Percentiles rank a stretch among this genome's conserved stretches.
These are phyloP conservation scores for Ypsolopha sequella DNA, from an alignment of 2,888 invertebrate genomes.

Conservation along the genomic window DNA sequence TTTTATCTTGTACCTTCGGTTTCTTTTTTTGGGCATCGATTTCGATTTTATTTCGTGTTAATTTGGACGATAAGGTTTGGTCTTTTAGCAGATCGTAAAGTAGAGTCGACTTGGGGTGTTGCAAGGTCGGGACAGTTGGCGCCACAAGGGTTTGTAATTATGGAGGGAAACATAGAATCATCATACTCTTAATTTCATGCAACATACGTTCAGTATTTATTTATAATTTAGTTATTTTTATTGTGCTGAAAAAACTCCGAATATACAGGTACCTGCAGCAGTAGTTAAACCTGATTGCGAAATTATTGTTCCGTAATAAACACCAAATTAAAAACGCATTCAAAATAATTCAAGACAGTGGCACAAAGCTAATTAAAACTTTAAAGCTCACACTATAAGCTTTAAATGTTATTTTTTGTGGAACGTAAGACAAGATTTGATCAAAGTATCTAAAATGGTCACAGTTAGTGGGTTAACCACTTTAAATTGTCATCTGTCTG, in stretches of 20 bases:
- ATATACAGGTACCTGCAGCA: too few relatives aligned
- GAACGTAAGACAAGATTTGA: conserved; percentile 60
- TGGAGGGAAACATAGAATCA: too few relatives aligned
- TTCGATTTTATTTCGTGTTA: conserved; percentile 69
- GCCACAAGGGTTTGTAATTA: conserved; percentile 4
- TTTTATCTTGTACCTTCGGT: conserved; percentile 65
- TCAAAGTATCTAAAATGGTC: conserved; percentile 72
- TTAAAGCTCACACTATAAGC: conserved; percentile 25
- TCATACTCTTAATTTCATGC: too few relatives aligned
- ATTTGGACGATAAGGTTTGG: conserved; percentile 68
- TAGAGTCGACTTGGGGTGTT: conserved; percentile 17
- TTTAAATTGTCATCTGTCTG: conserved; percentile 72
- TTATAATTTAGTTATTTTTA: too few relatives aligned
- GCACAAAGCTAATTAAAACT: conserved; percentile 29
- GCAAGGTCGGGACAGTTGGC: conserved; percentile 2
- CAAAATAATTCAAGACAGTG: too few relatives aligned
- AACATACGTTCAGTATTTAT: too few relatives aligned
- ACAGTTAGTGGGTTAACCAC: conserved; percentile 72
- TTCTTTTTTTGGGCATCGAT: conserved; percentile 61
- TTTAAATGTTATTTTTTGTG: conserved; percentile 16
- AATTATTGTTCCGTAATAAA: too few relatives aligned
- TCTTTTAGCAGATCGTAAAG: conserved; percentile 73
- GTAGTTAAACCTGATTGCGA: too few relatives aligned
- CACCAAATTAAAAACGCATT: too few relatives aligned
- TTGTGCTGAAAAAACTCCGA: too few relatives aligned